A percentile compares a stretch with the other conserved stretches of the same genome.
phyloP scores from a whole-genome alignment of 92 coral and sea anemone species.

The Anthopleura xanthogrammica region DNA sequence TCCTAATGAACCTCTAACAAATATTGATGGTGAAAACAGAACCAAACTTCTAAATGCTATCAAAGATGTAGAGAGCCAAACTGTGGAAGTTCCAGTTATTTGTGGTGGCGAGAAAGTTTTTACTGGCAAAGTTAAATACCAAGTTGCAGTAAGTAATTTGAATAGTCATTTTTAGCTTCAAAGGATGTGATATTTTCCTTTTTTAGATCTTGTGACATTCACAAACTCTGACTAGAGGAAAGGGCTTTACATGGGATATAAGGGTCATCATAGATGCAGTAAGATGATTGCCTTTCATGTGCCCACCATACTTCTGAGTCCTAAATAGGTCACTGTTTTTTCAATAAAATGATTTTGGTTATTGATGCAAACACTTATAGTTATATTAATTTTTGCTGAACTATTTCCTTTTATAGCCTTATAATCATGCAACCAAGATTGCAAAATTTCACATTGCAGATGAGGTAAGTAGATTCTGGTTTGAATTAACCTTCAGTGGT shows the following conservation, averaged over 20 bases:
- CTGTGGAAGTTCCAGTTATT: constrained; percentile 87
- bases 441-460: constrained; percentile 87
- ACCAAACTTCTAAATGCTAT: constrained; percentile 66
- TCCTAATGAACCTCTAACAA: constrained; percentile 85
- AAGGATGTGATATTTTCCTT: too few species aligned
- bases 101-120: constrained; percentile 84
- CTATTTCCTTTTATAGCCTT: constrained; percentile 59
- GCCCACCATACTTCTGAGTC: too few species aligned
- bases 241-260: too few species aligned
- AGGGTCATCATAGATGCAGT: too few species aligned
- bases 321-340: too few species aligned
- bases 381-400: neutral
- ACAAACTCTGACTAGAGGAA: too few species aligned
- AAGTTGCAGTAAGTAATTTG: constrained; percentile 72
- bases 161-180: too few species aligned
- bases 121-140: constrained; percentile 71
- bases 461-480: constrained; percentile 47
- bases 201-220: too few species aligned
- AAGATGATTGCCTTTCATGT: too few species aligned
- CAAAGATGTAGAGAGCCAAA: constrained; percentile 70
- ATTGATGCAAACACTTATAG: neutral
- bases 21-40: constrained; percentile 60
- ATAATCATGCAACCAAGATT: constrained; percentile 79
- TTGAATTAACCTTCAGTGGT: neutral
- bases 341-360: too few species aligned